phyloP scores from a whole-genome alignment of 2,797 vertebrate species.

The Halcyon leucocephala region DNA sequence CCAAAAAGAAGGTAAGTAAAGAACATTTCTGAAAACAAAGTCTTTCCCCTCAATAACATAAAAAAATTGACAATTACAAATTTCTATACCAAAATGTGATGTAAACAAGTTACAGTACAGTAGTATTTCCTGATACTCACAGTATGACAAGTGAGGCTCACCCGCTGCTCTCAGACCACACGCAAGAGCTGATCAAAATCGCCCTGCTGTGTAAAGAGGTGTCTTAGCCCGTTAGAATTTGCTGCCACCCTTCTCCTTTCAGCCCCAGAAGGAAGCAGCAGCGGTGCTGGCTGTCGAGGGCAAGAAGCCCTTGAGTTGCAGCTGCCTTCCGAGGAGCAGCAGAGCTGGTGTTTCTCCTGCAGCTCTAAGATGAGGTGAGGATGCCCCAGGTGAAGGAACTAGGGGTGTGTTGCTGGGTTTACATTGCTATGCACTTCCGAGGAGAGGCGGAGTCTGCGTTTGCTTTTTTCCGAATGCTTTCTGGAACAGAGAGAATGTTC shows the following conservation, averaged over 20 bases:
- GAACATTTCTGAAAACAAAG: not conserved
- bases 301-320: conserved; percentile 35
- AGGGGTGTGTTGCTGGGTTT: not conserved
- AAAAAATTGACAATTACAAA: not conserved
- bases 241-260: not conserved
- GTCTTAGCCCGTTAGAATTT: not conserved
- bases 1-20: not conserved
- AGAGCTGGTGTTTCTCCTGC: not conserved
- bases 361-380: not conserved
- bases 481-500: conserved; percentile 69
- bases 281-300: not conserved
- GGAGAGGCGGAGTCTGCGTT: conserved; percentile 80
- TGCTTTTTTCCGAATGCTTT: conserved; percentile 88
- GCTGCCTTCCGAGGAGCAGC: not conserved
- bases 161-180: not conserved
- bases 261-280: not conserved
- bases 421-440: conserved; percentile 86
- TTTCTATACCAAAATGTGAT: not conserved
- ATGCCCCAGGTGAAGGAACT: fast-evolving
- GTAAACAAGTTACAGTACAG: not conserved
- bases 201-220: not conserved
- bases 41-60: not conserved
- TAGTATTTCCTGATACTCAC: not conserved
- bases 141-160: not conserved
- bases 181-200: not conserved